phyloP scores from a whole-genome alignment of 2,797 vertebrate genomes.

The Perodicticus potto region DNA sequence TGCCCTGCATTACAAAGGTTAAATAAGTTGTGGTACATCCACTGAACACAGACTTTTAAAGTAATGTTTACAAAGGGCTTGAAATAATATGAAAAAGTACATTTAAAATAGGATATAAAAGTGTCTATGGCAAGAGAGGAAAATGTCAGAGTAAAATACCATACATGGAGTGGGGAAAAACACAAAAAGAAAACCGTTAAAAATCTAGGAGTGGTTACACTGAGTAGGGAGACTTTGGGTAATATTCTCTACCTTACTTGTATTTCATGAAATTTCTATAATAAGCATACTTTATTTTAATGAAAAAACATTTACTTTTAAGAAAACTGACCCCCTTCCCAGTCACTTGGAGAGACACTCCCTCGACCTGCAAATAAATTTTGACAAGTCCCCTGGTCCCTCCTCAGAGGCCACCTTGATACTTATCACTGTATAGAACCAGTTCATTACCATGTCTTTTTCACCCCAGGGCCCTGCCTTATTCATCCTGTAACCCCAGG shows the following conservation, averaged over 20 bases:
- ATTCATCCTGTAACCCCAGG: neutral
- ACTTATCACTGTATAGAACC: neutral
- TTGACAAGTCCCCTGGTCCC: neutral
- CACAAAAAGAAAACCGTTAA: neutral
- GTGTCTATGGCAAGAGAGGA: neutral
- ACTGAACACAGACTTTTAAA: neutral
- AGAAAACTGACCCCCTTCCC: neutral
- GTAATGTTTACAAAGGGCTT: neutral
- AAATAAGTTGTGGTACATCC: neutral
- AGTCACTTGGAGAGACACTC: neutral
- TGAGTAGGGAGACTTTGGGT: neutral
- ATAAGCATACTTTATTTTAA: neutral
- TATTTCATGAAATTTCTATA: neutral
- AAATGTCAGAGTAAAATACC: neutral
- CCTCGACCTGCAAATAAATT: neutral
- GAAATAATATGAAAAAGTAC: neutral
- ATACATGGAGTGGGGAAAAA: neutral
- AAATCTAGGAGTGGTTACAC: neutral
- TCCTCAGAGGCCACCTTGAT: neutral
- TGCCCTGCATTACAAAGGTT: neutral
- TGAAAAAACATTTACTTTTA: neutral
- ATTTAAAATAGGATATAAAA: neutral
- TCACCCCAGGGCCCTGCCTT: neutral
- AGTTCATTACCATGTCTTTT: rapidly evolving
- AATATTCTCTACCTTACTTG: neutral